Evolutionary conservation across 2,113 vertebrate species (phyloP), one percentile per base, ranked within the genome.

Genomic region (Toxostoma redivivum): DNA sequence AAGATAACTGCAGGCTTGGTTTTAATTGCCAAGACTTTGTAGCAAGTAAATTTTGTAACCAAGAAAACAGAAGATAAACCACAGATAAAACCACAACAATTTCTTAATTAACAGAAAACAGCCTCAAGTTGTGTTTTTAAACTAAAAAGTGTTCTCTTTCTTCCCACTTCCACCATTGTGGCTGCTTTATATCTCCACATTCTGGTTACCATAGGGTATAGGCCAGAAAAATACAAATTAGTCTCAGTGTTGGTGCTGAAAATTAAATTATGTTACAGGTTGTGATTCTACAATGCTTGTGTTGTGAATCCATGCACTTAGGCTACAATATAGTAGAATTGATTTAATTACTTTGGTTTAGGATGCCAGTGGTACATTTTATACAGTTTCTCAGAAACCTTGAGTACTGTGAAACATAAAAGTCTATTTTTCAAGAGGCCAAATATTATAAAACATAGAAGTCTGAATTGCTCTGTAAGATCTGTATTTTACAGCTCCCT

Each of bases 91-190:
- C 77, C 91, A 90, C 74, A 94, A 37, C 54, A 90, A 81, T 90
- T 91, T 94, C 62, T 85, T 91, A 91, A 95, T 95, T 95, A 97
- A 94, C 53, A 86, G 78, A 71, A 92, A 70, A 51, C 22, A 82
- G 42, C 77, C 78, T 92, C 61, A 65, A 81, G 62, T 40, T 81
- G 50, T 91, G 21, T 80, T 92, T 86, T 82, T 53, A 87, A 81
- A 69, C 22, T 13, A 19, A 81, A 91, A 79, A 7, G 1, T 31
- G 2, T 61, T 87, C 16, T 82, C n/a, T 66, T 86, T 79, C 48
- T 90, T 91, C 24, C 74, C 4, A 15, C 87, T 81, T 95, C 70
- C 54, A 54, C 30, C 31, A 25, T 2, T 77, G 77, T 86, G 71
- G 45, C 45, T 84, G 31, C 69, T 94, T 84, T 76, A 91, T 92